Conservation (phyloP, 2,888 invertebrate genomes). For the Quadroppia sp. region DNA sequence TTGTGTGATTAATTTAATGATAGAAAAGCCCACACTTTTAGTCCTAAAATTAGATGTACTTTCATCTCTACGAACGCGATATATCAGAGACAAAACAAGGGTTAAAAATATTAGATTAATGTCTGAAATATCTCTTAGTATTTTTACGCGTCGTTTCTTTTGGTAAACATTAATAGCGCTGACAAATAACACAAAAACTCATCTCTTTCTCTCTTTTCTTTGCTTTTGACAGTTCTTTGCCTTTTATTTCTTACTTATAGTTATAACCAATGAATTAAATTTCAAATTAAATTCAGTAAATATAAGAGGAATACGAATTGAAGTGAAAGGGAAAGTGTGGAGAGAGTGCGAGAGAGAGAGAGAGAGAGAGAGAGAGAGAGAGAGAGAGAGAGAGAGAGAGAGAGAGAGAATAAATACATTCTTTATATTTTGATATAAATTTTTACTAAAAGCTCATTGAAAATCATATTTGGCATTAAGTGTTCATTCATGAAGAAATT, state of each 20-base stretch:
- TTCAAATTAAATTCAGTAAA: constrained; percentile 20
- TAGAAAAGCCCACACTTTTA: constrained; percentile 9
- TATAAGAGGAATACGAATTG: too few species aligned
- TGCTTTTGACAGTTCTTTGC: neutral
- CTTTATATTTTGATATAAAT: too few species aligned
- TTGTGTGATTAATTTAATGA: constrained; percentile 15
- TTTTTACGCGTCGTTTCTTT: constrained; percentile 13
- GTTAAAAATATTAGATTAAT: neutral
- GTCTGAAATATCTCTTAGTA: too few species aligned
- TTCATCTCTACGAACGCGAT: neutral
- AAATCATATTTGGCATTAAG: constrained; percentile 12
- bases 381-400: neutral
- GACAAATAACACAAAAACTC: constrained; percentile 1
- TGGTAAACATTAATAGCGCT: neutral
- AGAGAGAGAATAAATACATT: constrained; percentile 19
- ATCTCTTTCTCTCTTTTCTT: neutral
- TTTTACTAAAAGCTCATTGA: neutral
- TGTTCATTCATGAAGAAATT: constrained; percentile 30
- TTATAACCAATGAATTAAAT: constrained; percentile 23
- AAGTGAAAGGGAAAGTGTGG: too few species aligned
- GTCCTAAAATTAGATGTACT: neutral
- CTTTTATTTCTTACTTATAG: neutral
- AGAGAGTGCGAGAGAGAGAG: neutral
- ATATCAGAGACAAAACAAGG: neutral
- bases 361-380: neutral